Conservation (phyloP, 2,888 invertebrate species). For the Tetanocera ferruginea region DNA sequence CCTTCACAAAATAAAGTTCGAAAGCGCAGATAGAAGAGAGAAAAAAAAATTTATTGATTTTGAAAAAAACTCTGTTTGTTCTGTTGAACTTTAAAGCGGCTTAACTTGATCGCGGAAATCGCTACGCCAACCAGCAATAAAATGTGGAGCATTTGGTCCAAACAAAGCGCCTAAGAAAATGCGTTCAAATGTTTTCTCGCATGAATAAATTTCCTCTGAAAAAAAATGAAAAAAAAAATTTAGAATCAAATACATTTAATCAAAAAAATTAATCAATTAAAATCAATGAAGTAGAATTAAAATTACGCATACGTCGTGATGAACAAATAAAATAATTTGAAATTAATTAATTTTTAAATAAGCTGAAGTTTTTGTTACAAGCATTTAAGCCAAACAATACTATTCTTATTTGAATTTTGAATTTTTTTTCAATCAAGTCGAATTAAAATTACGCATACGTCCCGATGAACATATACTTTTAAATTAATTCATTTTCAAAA, state of each 20-base stretch:
- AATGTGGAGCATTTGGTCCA: conserved; percentile 84
- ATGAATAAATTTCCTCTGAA: conserved; percentile 73
- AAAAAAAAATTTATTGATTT: too few relatives aligned
- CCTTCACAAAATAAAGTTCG: too few relatives aligned
- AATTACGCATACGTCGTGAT: neutral
- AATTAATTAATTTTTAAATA: too few relatives aligned
- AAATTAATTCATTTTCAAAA: too few relatives aligned
- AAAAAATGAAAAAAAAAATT: conserved; percentile 14
- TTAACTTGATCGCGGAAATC: conserved; percentile 77
- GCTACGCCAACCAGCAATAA: conserved; percentile 89
- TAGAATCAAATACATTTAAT: neutral
- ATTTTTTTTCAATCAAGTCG: too few relatives aligned
- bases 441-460: too few relatives aligned
- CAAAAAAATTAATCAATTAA: neutral
- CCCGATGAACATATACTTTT: too few relatives aligned
- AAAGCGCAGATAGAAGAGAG: neutral
- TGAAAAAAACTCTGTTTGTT: too few relatives aligned
- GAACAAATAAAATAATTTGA: neutral
- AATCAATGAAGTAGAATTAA: neutral
- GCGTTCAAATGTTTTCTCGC: conserved; percentile 78
- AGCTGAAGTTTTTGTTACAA: too few relatives aligned
- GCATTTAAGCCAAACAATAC: too few relatives aligned
- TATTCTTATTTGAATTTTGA: too few relatives aligned
- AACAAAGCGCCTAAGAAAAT: conserved; percentile 83
- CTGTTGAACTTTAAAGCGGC: conserved; percentile 26